Percentiles rank a stretch among this genome's conserved stretches.
phyloP scores from a whole-genome alignment of 2,797 vertebrate genomes.

The Gymnothorax reevesii region DNA sequence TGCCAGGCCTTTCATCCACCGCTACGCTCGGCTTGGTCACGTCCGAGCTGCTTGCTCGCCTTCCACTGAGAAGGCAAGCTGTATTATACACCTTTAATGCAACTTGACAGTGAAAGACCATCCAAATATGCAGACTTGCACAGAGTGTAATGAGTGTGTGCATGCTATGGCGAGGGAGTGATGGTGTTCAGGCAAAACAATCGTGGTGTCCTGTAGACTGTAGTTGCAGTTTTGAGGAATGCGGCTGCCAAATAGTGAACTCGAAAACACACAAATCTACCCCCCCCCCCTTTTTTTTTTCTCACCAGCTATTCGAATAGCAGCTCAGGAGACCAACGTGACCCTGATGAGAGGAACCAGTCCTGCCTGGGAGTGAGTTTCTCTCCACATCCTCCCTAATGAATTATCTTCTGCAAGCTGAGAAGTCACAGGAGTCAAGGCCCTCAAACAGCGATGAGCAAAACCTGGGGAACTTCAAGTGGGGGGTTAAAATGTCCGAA shows the following conservation, averaged over 20 bases:
- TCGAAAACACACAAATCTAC: no score
- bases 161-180: no score
- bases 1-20: background rate
- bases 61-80: no score
- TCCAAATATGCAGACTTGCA: background rate
- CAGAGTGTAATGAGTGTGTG: background rate
- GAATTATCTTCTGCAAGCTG: background rate
- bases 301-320: no score
- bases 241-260: no score
- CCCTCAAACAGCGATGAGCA: background rate
- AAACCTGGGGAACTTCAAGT: slow-evolving; percentile 10
- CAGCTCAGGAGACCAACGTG: background rate
- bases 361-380: background rate
- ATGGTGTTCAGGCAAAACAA: no score
- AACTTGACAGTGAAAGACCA: background rate
- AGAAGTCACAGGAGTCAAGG: background rate
- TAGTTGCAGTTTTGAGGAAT: no score
- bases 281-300: background rate
- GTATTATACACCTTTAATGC: background rate
- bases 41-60: no score
- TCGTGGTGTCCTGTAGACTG: no score
- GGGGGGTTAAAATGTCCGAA: background rate
- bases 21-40: background rate
- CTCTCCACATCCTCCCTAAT: background rate
- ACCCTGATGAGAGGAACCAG: background rate